Base-by-base conservation (phyloP, 2,888 invertebrate genomes). In the Bellardia pandia region DNA sequence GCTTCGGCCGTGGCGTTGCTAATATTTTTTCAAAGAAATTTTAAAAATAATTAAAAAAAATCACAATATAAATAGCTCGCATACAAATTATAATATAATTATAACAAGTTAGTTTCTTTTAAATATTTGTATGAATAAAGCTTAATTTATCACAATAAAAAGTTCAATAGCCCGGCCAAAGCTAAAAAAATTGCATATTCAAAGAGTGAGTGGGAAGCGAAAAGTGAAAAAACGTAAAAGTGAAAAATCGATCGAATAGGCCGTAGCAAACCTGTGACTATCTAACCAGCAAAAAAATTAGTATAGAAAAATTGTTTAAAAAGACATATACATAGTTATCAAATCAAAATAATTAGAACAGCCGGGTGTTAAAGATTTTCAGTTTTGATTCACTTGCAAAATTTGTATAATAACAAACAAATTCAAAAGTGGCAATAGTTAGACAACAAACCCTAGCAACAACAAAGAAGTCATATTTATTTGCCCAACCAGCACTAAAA, bases 231-330 rank as follows among this genome's bases (percentile, higher is more conserved):
- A 62, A 45, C 40, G 42, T 42, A 45, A 84, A 74, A 79, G 60
- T 62, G 69, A 80, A 85, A 85, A 85, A 85, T 85, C 85, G 79
- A 85, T 85, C 69, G 53, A 62, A 68, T 58, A 42, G 66, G 11
- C 56, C 11, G n/a, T 74, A 74, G 23, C 33, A 30, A 62, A 33
- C 60, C 79, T 85, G 68, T 69, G 85, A 69, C 74, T 62, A 75
- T 58, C n/a, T 77, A 77, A 56, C 37, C 33, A 71, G 16, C 69
- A 77, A 68, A 72, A 66, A 69, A 14, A 30, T 64, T 80, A 53
- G 56, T 78, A 37, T 68, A 76, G 40, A 62, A 69, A 48, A 30
- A 45, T 56, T 53, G 7, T 23, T 81, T 1, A 69, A 71, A 53
- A 62, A n/a, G n/a, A 53, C 40, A 9, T 56, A n/a, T n/a, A n/a